A percentile compares a stretch with the other conserved stretches of the same genome.
These are phyloP conservation scores for Nibea albiflora DNA, from an alignment of 2,113 vertebrate genomes.

Conservation along the genomic window DNA sequence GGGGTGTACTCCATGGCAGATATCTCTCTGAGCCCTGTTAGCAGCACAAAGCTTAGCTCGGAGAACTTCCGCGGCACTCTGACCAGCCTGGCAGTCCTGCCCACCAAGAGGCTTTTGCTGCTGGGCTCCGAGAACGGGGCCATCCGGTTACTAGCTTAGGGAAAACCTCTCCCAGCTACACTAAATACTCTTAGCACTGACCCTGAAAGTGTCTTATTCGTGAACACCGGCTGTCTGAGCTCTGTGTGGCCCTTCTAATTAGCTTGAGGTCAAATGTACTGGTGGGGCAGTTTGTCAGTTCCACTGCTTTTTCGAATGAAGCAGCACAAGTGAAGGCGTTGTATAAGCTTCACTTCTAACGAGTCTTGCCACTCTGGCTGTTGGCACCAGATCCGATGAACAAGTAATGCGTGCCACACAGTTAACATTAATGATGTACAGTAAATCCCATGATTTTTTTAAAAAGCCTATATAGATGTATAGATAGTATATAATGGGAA, in stretches of 20 bases:
- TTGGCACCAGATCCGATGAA: conserved; percentile 57
- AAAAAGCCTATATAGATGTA: conserved; percentile 51
- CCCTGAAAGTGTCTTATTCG: conserved; percentile 48
- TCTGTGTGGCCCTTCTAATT: conserved; percentile 40
- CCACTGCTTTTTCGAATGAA: conserved; percentile 55
- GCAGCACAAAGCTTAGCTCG: conserved; percentile 94
- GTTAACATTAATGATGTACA: conserved; percentile 54
- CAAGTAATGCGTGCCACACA: conserved; percentile 48
- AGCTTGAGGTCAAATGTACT: conserved; percentile 40
- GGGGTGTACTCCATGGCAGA: conserved; percentile 94
- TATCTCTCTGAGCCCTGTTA: conserved; percentile 87
- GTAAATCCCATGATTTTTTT: conserved; percentile 48
- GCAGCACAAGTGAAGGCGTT: conserved; percentile 58
- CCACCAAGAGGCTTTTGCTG: conserved; percentile 94
- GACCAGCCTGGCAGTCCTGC: conserved; percentile 94
- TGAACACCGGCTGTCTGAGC: conserved; percentile 42
- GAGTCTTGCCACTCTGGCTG: conserved; percentile 54
- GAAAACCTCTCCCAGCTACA: conserved; percentile 21
- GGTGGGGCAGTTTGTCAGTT: conserved; percentile 22
- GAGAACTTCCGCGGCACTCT: conserved; percentile 98
- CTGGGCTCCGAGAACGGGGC: conserved; percentile 96
- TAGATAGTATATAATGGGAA: conserved; percentile 54
- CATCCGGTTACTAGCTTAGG: conserved; percentile 91
- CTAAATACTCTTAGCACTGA: conserved; percentile 30
- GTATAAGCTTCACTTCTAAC: conserved; percentile 47